These are phyloP conservation scores for Trogon melanurus DNA, from an alignment of 2,113 vertebrate species.

Conservation along the genomic window DNA sequence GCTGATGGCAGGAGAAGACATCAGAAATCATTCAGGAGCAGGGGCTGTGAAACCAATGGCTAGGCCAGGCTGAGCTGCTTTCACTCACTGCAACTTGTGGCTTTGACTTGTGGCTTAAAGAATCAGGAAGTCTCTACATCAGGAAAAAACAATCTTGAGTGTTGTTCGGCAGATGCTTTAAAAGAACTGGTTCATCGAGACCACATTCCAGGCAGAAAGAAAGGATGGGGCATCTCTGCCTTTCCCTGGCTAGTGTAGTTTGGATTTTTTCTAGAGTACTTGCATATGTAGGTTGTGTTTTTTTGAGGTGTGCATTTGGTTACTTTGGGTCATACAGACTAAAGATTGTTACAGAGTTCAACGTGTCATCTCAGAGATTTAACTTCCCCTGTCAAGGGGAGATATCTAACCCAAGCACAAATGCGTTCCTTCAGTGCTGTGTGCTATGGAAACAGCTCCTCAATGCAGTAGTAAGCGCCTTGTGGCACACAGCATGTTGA, in stretches of 20 bases:
- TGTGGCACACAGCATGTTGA: neutral
- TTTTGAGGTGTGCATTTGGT: rapidly evolving
- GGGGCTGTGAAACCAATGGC: neutral
- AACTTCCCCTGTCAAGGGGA: neutral
- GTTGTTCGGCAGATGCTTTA: neutral
- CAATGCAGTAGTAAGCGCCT: neutral
- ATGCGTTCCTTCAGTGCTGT: rapidly evolving
- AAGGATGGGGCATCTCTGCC: neutral
- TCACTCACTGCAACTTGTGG: neutral
- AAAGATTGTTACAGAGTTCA: rapidly evolving
- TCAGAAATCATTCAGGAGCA: neutral
- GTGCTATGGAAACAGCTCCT: neutral
- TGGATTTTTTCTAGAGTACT: neutral
- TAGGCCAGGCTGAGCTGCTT: neutral
- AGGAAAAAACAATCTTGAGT: conserved; percentile 1
- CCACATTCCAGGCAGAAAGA: too few species aligned
- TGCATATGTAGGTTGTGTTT: neutral
- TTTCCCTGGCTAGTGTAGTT: neutral
- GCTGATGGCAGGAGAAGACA: neutral
- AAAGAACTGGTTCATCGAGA: rapidly evolving
- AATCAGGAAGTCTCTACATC: neutral
- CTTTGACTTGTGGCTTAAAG: neutral
- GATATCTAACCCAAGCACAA: rapidly evolving
- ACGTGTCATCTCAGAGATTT: neutral
- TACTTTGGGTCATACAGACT: neutral